These are phyloP conservation scores for Rhinichthys osculus DNA, from an alignment of 2,797 vertebrate genomes.

Conservation along the genomic window DNA sequence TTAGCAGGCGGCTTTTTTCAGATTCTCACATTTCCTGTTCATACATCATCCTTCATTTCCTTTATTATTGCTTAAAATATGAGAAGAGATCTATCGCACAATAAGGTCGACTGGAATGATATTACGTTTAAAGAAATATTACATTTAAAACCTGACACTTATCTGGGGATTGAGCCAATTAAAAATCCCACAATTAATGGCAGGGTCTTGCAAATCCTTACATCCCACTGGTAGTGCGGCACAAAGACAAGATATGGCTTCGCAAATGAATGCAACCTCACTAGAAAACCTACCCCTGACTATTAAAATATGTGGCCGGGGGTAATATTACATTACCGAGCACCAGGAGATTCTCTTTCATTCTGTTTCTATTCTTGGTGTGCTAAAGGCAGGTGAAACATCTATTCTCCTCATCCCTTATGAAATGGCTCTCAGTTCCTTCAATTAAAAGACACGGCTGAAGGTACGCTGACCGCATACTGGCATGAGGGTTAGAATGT, in stretches of 20 bases:
- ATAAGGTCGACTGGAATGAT: conserved; percentile 29
- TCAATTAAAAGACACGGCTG: conserved; percentile 80
- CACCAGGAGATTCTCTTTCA: conserved; percentile 69
- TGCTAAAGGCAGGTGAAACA: conserved; percentile 72
- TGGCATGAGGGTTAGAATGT: conserved; percentile 29
- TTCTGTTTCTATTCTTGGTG: conserved; percentile 69
- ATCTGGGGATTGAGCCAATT: conserved; percentile 66
- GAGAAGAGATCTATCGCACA: conserved; percentile 48
- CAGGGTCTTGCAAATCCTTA: conserved; percentile 65
- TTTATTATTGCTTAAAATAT: conserved; percentile 47
- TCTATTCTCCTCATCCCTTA: conserved; percentile 68
- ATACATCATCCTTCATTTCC: conserved; percentile 40
- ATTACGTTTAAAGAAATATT: conserved; percentile 42
- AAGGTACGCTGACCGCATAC: conserved; percentile 62
- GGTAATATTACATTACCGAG: conserved; percentile 75
- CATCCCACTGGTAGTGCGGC: conserved; percentile 67
- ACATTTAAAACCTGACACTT: conserved; percentile 65
- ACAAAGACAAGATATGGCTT: conserved; percentile 70
- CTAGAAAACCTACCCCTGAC: conserved; percentile 70
- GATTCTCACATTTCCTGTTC: conserved; percentile 39
- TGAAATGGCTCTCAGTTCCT: conserved; percentile 67
- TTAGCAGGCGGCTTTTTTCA: conserved; percentile 50
- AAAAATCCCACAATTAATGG: conserved; percentile 73
- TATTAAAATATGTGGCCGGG: conserved; percentile 76
- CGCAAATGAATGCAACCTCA: conserved; percentile 74